Conservation (phyloP, 2,113 vertebrate genomes). For the Circaetus cinerascens region DNA sequence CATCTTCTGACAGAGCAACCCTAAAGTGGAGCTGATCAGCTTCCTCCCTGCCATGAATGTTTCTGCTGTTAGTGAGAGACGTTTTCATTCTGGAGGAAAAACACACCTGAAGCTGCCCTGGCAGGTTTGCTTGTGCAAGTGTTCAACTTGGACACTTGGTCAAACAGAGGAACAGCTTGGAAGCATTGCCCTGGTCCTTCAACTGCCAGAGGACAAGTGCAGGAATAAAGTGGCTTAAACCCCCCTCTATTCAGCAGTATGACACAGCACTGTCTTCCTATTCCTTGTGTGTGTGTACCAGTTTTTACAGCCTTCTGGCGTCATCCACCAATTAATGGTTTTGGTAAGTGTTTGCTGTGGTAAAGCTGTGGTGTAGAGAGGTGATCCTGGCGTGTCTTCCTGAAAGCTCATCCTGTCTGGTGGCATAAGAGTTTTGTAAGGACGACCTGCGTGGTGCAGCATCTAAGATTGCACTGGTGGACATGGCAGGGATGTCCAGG, state of each 20-base stretch:
- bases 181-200: neutral
- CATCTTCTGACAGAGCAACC: neutral
- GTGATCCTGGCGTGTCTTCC: neutral
- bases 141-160: neutral
- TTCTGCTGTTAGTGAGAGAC: neutral
- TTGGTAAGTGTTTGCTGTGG: neutral
- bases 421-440: neutral
- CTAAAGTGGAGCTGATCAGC: neutral
- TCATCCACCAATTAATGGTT: neutral
- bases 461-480: neutral
- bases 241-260: neutral
- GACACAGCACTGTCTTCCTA: accelerated
- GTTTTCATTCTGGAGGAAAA: neutral
- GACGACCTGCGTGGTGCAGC: neutral
- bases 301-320: neutral
- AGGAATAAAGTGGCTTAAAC: neutral
- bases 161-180: neutral
- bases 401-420: neutral
- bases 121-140: neutral
- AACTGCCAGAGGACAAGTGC: neutral
- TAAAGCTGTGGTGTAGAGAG: neutral
- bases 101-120: neutral
- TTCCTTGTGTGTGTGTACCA: neutral
- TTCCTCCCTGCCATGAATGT: neutral
- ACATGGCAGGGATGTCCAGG: neutral